Evolutionary conservation across 2,113 vertebrate genomes (phyloP).

Genomic region (Fukomys damarensis): DNA sequence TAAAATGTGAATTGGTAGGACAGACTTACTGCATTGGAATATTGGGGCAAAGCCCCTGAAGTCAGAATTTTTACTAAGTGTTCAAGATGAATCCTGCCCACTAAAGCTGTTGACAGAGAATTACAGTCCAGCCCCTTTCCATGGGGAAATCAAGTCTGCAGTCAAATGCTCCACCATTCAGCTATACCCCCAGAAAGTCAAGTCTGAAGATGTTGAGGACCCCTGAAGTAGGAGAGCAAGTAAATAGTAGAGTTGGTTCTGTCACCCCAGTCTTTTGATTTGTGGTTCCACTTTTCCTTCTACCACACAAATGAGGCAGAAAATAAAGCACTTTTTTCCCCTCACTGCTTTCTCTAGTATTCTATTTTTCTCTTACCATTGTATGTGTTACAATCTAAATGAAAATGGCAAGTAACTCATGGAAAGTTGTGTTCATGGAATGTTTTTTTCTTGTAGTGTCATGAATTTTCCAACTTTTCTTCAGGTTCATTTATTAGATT

Average conservation of each 20-base stretch:
- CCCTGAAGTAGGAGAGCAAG: background rate
- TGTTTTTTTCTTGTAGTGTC: background rate
- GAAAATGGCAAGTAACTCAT: background rate
- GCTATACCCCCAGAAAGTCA: too few species aligned
- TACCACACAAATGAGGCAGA: background rate
- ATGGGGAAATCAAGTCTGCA: too few species aligned
- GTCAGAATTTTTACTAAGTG: background rate
- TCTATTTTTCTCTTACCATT: background rate
- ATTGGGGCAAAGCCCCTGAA: background rate
- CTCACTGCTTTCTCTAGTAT: background rate
- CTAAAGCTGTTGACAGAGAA: background rate
- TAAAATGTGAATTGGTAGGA: conserved; percentile 15
- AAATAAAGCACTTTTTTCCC: background rate
- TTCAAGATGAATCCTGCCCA: background rate
- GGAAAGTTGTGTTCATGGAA: background rate
- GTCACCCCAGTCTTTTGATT: background rate
- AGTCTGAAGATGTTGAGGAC: background rate
- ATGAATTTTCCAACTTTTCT: background rate
- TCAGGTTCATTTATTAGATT: background rate
- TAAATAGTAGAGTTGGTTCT: background rate
- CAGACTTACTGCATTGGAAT: background rate
- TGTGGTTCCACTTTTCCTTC: background rate
- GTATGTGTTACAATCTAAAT: background rate
- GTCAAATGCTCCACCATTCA: too few species aligned
- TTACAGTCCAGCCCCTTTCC: background rate